Percentiles rank a stretch among this genome's conserved stretches.
Conservation (phyloP, 2,113 vertebrate species). For the Nesogale talazaci region DNA sequence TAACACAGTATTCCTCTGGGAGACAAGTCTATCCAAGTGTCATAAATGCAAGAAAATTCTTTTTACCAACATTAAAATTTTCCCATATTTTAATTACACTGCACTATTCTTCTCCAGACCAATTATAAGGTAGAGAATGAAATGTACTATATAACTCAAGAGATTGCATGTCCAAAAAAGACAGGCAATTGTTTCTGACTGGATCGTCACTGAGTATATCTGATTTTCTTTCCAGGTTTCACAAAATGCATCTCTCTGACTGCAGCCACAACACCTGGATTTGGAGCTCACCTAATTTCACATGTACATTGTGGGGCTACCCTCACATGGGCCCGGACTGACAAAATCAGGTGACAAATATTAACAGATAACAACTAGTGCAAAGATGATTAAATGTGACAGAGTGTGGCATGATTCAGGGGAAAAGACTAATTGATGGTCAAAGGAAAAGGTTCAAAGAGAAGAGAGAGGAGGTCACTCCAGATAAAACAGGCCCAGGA, state of each 20-base stretch:
- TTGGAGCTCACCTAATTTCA: neutral
- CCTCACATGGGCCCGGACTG: neutral
- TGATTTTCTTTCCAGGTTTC: constrained; percentile 54
- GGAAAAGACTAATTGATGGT: neutral
- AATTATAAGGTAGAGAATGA: constrained; percentile 60
- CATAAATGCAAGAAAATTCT: constrained; percentile 62
- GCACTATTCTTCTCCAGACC: constrained; percentile 66
- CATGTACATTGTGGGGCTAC: constrained; percentile 8
- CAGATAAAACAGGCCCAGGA: neutral
- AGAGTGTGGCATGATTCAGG: neutral
- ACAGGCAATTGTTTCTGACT: constrained; percentile 61
- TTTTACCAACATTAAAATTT: constrained; percentile 77
- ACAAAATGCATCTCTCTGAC: constrained; percentile 57
- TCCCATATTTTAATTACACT: constrained; percentile 78
- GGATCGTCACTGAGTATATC: constrained; percentile 63
- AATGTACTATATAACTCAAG: constrained; percentile 69
- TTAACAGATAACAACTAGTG: neutral
- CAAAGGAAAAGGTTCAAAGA: neutral
- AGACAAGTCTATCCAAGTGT: constrained; percentile 69
- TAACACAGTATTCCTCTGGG: constrained; percentile 58
- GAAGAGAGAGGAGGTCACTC: neutral
- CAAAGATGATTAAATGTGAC: neutral
- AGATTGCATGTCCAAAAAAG: constrained; percentile 75
- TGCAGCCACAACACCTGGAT: neutral
- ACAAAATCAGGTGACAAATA: constrained; percentile 1